Base-by-base conservation (phyloP, 2,797 vertebrate genomes). In the Notolabrus celidotus region DNA sequence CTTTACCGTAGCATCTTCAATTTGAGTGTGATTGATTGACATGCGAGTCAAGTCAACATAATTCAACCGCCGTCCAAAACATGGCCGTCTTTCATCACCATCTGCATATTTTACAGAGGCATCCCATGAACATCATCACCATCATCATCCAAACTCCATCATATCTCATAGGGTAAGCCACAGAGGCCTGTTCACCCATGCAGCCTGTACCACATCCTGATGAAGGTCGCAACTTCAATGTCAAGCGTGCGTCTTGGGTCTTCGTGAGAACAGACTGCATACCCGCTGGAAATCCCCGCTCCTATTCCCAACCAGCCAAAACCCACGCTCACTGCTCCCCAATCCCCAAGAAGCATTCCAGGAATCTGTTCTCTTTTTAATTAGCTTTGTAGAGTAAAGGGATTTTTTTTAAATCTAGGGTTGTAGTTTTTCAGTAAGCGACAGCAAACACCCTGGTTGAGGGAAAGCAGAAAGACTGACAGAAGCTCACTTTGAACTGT, bases 181-280 rank as follows among this genome's bases (percentile, higher is more conserved):
- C 3, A 4, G 42, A 42, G n/a, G 29, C 19, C 51, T 9, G 36
- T 50, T 36, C 38, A 53, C 22, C 11, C 34, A 12, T 1, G 2
- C 31, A 22, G 19, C 64, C 36, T 62, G 45, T 43, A 25, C 23
- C 43, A 67, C 46, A 58, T 49, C 33, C 10, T 0, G n/a, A 49
- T 52, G 56, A 86, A 92, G 90, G 89, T 87, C 80, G 82, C 51
- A 73, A 55, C 79, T 63, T 79, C 83, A 89, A 78, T 85, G 89
- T 91, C 87, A 83, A 39, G 56, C 14, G 19, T 20, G 68, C 42
- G 53, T 88, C 77, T 73, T 23, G 67, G 86, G 78, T 58, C 45
- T 66, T 64, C 17, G 41, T 7, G n/a, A 53, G 80, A 91, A 87
- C 86, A 87, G 86, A 79, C 84, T 67, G 83, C 77, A 49, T 31